phyloP scores from a whole-genome alignment of 2,113 vertebrate species.

The Corythornis madagascariensis region DNA sequence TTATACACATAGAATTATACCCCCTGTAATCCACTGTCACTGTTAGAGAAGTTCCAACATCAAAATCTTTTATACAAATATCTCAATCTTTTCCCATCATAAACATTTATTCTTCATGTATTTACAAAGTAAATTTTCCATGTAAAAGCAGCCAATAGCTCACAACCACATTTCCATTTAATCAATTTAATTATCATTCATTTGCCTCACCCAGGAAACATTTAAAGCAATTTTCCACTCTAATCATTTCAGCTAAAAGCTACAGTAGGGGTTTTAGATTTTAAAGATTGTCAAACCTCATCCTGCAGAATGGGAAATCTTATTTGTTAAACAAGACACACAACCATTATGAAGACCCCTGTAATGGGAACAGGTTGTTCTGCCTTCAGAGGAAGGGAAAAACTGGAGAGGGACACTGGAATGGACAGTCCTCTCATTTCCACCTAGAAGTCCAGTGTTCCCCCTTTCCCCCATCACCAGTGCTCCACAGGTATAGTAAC shows the following conservation, averaged over 20 bases:
- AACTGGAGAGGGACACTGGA: background rate
- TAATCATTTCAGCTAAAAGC: constrained; percentile 64
- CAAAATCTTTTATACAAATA: background rate
- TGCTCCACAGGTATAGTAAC: background rate
- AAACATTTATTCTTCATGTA: background rate
- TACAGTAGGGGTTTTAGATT: constrained; percentile 12
- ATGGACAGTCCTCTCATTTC: background rate
- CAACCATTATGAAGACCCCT: background rate
- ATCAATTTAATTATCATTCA: constrained; percentile 71
- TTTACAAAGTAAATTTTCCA: constrained; percentile 24
- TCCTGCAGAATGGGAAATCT: constrained; percentile 15
- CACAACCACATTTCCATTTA: constrained; percentile 47
- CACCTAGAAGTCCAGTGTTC: background rate
- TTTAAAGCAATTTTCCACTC: constrained; percentile 65
- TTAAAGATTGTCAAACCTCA: constrained; percentile 32
- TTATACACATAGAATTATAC: background rate
- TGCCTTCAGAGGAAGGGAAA: background rate
- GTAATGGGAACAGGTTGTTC: background rate
- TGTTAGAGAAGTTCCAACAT: background rate
- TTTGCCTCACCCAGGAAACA: constrained; percentile 67
- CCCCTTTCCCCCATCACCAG: background rate
- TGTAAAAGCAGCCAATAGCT: background rate
- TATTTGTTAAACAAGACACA: constrained; percentile 12
- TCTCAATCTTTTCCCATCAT: constrained; percentile 27
- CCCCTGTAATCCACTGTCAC: background rate